Base-by-base conservation (phyloP, 2,888 invertebrate genomes). In the Aspidiotus rigidus region DNA sequence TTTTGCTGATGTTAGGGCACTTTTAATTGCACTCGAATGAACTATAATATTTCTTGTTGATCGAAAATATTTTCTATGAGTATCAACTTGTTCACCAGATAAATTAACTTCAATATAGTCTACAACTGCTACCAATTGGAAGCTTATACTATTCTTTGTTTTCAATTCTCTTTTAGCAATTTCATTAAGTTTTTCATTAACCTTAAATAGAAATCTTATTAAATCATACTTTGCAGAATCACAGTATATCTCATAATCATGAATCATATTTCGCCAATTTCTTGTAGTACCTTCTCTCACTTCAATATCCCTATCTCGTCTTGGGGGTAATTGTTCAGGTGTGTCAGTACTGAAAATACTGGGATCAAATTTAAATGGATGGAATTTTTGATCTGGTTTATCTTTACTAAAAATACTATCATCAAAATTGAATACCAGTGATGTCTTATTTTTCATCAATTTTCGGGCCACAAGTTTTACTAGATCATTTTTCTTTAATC, bases 181-280 rank as follows among this genome's bases (percentile, higher is more conserved):
- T 57, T 57, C 57, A 57, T 57, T 3, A 57, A 62, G 62, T 62
- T 64, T 64, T 64, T 54, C 64, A 54, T 13, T 64, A 17, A 49
- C 64, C 41, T 64, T 64, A 54, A 64, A 64, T 64, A 64, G 64
- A 64, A 64, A 64, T 54, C 40, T 64, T 64, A 64, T 64, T 64
- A 40, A 62, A 62, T 49, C 62, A 49, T 62, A 39, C 64, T 64
- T 64, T 64, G 64, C 64, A 53, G 53, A 64, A 42, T 64, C 64
- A 49, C 64, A 64, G 44, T 64, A 54, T 57, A 57, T 57, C 6
- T 57, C 15, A 57, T 64, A 64, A 54, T 54, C 62, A 62, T 62
- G 62, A 62, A 62, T 62, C 62, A 62, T 62, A 62, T 62, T 62
- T 62, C 40, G 41, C 62, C 62, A 62, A 13, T 42, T 63, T 63